Evolutionary conservation across 2,888 invertebrate genomes (phyloP), one percentile per base, ranked within the genome.

Genomic region (Drosophila subquinaria): DNA sequence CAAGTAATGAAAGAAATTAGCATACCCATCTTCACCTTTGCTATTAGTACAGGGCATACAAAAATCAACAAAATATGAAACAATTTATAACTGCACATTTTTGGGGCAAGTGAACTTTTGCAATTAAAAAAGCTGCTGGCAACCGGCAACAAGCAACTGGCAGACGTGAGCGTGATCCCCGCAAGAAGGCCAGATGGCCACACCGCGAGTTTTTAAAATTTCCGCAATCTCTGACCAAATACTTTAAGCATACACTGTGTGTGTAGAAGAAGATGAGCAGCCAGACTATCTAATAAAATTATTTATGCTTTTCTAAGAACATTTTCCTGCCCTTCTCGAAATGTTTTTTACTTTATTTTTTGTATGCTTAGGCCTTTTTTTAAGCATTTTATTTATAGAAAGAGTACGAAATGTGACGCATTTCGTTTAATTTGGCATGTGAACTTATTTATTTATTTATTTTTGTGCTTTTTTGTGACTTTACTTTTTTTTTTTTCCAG

Each of bases 91-190:
- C 63, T 69, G 74, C 65, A 79, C 61, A 69, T 65, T 69, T 65
- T 42, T 77, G 52, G 33, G 69, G 69, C 66, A 81, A 79, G 42
- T 79, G 72, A 82, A 82, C 79, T 82, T 79, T 81, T 82, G 79
- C 82, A 80, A 75, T 81, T 79, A 74, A 71, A 69, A 66, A 74
- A 66, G 70, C 77, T 68, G 80, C 76, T 75, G 53, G 59, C 63
- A 60, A 61, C 64, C 55, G 62, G 62, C 63, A 60, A 61, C 64
- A 51, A 59, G 62, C 63, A 73, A 61, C 64, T 59, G 62, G 62
- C 63, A 73, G 76, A 66, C 68, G 57, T 5, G 48, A 53, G 50
- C 64, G 69, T 69, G 56, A 78, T 74, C 55, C 57, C 82, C 45
- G 43, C 56, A 36, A 38, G 60, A 61, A 61, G 51, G 38, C 73